phyloP scores from a whole-genome alignment of 2,797 vertebrate genomes.

The Falco peregrinus region DNA sequence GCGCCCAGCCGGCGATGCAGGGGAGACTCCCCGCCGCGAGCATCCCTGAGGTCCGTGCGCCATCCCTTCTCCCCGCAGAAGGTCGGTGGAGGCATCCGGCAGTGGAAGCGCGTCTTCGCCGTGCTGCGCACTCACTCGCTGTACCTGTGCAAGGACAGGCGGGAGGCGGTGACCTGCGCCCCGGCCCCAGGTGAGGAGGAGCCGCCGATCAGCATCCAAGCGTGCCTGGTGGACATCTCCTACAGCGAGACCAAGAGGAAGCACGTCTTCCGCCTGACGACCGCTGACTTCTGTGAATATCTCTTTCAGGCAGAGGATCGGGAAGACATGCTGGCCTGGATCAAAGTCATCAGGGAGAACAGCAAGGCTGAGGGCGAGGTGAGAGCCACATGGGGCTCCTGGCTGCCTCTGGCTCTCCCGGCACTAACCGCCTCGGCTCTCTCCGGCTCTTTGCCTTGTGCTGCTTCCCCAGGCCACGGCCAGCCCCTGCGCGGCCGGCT shows the following conservation, averaged over 20 bases:
- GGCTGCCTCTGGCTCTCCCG: slow-evolving; percentile 55
- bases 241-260: slow-evolving; percentile 98
- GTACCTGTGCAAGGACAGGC: slow-evolving; percentile 96
- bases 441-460: slow-evolving; percentile 52
- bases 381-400: slow-evolving; percentile 72
- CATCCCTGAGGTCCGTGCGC: not conserved
- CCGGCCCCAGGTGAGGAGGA: slow-evolving; percentile 88
- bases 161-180: slow-evolving; percentile 87
- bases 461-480: slow-evolving; percentile 33
- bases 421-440: slow-evolving; percentile 49
- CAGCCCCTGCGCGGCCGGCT: not conserved
- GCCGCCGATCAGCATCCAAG: slow-evolving; percentile 93
- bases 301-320: slow-evolving; percentile 98
- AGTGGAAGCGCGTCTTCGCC: slow-evolving; percentile 94
- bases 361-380: slow-evolving; percentile 97
- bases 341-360: slow-evolving; percentile 94
- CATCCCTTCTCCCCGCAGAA: slow-evolving; percentile 80
- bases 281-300: slow-evolving; percentile 99
- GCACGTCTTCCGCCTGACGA: slow-evolving; percentile 94
- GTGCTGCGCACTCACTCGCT: slow-evolving; percentile 90
- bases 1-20: not conserved
- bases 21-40: accelerated
- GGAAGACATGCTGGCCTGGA: slow-evolving; percentile 98
- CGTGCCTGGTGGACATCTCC: slow-evolving; percentile 98
- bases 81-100: slow-evolving; percentile 93